Evolutionary conservation across 2,888 invertebrate genomes (phyloP).

Genomic region (Escarpia spicata): DNA sequence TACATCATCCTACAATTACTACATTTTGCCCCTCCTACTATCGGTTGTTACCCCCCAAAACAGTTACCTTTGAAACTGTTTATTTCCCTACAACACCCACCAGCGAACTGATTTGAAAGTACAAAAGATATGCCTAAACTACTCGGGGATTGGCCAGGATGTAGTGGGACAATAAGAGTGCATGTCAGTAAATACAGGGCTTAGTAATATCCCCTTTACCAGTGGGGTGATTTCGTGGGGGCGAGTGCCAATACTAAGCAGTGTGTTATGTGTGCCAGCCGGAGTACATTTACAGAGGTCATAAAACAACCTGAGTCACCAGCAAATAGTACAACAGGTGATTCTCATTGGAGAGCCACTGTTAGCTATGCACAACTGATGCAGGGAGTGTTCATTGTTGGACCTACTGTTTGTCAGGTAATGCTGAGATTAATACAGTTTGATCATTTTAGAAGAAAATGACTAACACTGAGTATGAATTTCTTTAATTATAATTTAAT

Average conservation of each 20-base stretch:
- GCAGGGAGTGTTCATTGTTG: not conserved
- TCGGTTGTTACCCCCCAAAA: not conserved
- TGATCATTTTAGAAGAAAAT: not conserved
- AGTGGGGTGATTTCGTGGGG: not conserved
- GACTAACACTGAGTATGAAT: no score
- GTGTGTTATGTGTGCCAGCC: not conserved
- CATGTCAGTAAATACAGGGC: not conserved
- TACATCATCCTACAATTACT: no score
- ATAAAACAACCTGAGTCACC: not conserved
- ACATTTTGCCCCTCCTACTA: not conserved
- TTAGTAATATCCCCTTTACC: not conserved
- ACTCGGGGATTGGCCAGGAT: not conserved
- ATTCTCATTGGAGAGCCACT: no score
- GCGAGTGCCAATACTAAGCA: not conserved
- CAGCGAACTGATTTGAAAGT: not conserved
- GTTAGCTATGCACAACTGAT: no score
- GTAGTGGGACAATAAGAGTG: not conserved
- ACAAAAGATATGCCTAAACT: not conserved
- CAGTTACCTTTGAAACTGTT: not conserved
- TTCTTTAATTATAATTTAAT: no score
- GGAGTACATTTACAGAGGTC: not conserved
- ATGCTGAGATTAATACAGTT: not conserved
- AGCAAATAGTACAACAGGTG: not conserved
- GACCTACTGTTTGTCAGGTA: not conserved
- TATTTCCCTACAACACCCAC: not conserved